Evolutionary conservation across 2,797 vertebrate species (phyloP), one percentile per base, ranked within the genome.

Genomic region (Antennarius maculatus): DNA sequence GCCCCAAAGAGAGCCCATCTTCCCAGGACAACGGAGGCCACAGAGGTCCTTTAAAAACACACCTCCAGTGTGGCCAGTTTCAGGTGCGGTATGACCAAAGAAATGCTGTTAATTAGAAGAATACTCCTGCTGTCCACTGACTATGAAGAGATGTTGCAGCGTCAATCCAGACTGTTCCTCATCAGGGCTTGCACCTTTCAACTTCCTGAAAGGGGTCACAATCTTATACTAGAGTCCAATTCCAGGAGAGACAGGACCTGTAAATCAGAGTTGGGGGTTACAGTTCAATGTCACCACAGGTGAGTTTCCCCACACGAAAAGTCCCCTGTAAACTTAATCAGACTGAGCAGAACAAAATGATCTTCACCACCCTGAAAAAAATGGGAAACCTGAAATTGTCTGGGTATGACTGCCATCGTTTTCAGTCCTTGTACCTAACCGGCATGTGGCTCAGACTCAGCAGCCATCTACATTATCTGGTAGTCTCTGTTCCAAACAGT

Each of bases 1-100:
- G 89, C 95, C 89, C 88, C 92, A 85, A 81, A 94, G 78, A 90
- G 92, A 95, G 90, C 94, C 95, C 97, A 98, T 98, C 93, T 78
- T 95, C 89, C 88, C 79, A 90, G 85, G 89, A 92, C 86, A 61
- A 77, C 57, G 83, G 74, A 81, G 84, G 76, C 87, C 86, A 82
- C 51, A 62, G 51, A 76, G 59, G 71, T 83, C 65, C 71, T 68
- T 77, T 55, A 84, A 73, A 80, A 67, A 59, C 63, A 69, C 59
- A 37, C 77, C 85, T 90, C 80, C 85, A 77, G 71, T 58, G 66
- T 63, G 43, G 9, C 67, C 56, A 42, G 43, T 68, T 62, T 84
- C 52, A 45, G 73, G 69, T 66, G 51, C 75, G 60, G 52, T 74
- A 52, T 46, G 31, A 18, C 14, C 48, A 31, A 77, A 76, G 17